These are phyloP conservation scores for Episyrphus balteatus DNA, from an alignment of 1,140 invertebrate genomes.

Conservation along the genomic window DNA sequence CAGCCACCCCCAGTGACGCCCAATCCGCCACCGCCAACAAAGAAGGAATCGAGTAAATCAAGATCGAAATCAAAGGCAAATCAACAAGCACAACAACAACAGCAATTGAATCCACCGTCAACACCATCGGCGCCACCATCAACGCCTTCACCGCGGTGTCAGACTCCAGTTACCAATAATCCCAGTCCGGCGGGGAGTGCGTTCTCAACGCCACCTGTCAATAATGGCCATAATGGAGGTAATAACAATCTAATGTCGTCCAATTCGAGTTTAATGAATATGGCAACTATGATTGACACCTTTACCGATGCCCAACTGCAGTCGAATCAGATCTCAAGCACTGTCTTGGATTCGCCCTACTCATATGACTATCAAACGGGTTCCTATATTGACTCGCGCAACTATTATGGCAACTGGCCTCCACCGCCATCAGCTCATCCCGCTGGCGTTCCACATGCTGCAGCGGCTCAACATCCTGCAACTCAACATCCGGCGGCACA, in stretches of 20 bases:
- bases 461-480: conserved; percentile 9
- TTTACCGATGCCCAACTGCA: conserved; percentile 63
- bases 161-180: conserved; percentile 37
- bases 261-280: conserved; percentile 50
- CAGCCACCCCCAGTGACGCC: conserved; percentile 14
- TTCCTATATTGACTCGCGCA: conserved; percentile 34
- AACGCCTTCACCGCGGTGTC: conserved; percentile 33
- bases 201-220: conserved; percentile 31
- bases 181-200: conserved; percentile 34
- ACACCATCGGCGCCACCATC: conserved; percentile 37
- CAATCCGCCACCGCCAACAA: conserved; percentile 22
- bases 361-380: conserved; percentile 51
- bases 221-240: conserved; percentile 18
- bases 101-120: conserved; percentile 27
- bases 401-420: conserved; percentile 36
- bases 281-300: conserved; percentile 61
- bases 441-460: conserved; percentile 9
- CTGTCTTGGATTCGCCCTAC: conserved; percentile 62
- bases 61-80: conserved; percentile 22
- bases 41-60: conserved; percentile 32
- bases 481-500: conserved; percentile 12
- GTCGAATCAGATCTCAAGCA: conserved; percentile 71
- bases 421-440: conserved; percentile 17
- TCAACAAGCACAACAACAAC: conserved; percentile 18
- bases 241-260: conserved; percentile 35